Conservation (phyloP, 2,113 vertebrate species). For the Ascaphus truei region DNA sequence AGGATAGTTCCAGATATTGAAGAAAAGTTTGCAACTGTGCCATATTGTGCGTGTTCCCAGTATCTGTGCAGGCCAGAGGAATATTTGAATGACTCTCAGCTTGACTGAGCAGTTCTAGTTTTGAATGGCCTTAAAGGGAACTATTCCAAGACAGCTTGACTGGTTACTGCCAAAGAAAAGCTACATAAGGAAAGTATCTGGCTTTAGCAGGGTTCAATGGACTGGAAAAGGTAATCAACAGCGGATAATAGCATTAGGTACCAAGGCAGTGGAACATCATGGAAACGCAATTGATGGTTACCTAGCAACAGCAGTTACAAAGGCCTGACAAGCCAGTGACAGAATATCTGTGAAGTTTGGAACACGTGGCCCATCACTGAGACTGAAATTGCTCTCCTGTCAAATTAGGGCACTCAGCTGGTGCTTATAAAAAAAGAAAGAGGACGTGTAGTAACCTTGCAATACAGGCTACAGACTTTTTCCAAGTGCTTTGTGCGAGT, state of each 20-base stretch:
- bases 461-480: not conserved
- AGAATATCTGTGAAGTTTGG: not conserved
- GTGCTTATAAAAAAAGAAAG: not conserved
- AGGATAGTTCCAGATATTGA: not conserved
- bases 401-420: not conserved
- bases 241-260: conserved; percentile 5
- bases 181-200: conserved; percentile 6
- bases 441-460: not conserved
- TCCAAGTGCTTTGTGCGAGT: too few species aligned
- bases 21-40: not conserved
- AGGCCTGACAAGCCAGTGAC: conserved; percentile 20
- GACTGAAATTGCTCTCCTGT: conserved; percentile 1
- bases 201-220: conserved; percentile 20
- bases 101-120: conserved; percentile 8
- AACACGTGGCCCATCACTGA: not conserved
- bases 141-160: not conserved
- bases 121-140: conserved; percentile 2
- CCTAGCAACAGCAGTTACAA: conserved; percentile 44
- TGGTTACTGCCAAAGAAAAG: not conserved
- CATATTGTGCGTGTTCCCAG: not conserved
- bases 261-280: not conserved
- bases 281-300: conserved; percentile 41
- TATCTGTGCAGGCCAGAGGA: conserved; percentile 4
- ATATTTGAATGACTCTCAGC: not conserved
- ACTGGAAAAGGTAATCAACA: conserved; percentile 11